Conservation (phyloP, 2,113 vertebrate species). For the Arenaria interpres region DNA sequence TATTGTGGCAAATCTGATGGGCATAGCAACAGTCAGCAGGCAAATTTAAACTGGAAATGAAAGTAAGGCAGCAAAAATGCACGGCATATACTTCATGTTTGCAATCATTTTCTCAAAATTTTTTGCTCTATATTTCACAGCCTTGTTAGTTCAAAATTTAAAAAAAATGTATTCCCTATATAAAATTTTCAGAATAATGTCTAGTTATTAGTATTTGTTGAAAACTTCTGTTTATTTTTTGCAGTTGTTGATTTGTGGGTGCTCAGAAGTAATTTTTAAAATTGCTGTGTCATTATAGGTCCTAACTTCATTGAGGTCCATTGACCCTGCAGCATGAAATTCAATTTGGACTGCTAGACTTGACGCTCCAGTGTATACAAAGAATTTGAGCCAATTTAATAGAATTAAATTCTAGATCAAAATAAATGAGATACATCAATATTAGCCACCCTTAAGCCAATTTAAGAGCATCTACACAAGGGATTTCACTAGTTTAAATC, state of each 20-base stretch:
- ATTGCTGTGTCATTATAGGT: not conserved
- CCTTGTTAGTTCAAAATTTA: not conserved
- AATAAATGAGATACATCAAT: slow-evolving; percentile 21
- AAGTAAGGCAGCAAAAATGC: not conserved
- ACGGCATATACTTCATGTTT: not conserved
- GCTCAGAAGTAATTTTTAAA: not conserved
- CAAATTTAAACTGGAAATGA: not conserved
- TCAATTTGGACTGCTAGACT: not conserved
- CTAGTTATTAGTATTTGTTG: not conserved
- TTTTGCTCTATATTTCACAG: rapidly evolving
- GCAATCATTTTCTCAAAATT: not conserved
- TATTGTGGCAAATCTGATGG: not conserved
- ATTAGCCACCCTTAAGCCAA: slow-evolving; percentile 1
- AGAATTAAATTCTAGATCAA: slow-evolving; percentile 33
- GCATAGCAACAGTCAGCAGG: not conserved
- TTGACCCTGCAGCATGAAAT: not conserved
- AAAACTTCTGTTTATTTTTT: not conserved
- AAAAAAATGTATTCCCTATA: not conserved
- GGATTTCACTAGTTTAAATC: slow-evolving; percentile 31
- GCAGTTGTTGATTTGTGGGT: not conserved
- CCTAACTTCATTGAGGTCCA: not conserved
- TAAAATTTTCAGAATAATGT: not conserved
- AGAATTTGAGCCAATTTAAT: not conserved
- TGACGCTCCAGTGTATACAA: not conserved
- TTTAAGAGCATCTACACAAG: slow-evolving; percentile 6